phyloP scores from a whole-genome alignment of 1,140 invertebrate genomes.

The Drosophila mayri region DNA sequence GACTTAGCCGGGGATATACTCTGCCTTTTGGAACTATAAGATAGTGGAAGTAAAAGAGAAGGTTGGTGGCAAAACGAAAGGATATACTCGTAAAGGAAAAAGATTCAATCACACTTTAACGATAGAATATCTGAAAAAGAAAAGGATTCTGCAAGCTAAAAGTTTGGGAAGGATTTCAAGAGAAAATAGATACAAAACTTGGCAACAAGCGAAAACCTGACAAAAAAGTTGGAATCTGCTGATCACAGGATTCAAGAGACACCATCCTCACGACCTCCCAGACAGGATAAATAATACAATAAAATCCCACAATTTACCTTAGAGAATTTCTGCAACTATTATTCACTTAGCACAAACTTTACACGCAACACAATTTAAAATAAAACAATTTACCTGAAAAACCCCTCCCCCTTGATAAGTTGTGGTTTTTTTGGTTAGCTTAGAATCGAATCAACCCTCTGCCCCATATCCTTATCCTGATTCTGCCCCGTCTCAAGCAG shows the following conservation, averaged over 20 bases:
- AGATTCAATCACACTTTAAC: constrained; percentile 21
- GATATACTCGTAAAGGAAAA: constrained; percentile 14
- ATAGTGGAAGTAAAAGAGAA: neutral
- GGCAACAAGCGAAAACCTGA: too few species aligned
- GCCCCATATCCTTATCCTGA: neutral
- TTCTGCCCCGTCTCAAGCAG: constrained; percentile 3
- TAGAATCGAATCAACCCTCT: neutral
- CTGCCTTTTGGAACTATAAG: neutral
- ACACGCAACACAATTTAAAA: neutral
- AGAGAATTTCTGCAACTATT: neutral
- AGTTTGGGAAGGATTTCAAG: too few species aligned
- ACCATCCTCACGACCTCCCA: too few species aligned
- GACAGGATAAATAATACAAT: too few species aligned
- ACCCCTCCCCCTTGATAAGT: neutral
- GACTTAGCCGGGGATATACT: constrained; percentile 19
- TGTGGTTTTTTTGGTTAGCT: constrained; percentile 5
- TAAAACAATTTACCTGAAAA: neutral
- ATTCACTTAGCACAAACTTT: neutral
- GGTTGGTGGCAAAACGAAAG: constrained; percentile 3
- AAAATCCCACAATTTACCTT: neutral
- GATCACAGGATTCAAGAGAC: too few species aligned
- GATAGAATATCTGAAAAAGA: too few species aligned
- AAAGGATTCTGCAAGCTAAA: too few species aligned
- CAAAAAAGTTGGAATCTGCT: too few species aligned
- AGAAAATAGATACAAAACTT: too few species aligned